These are phyloP conservation scores for Diabrotica undecimpunctata DNA, from an alignment of 1,140 invertebrate genomes.

Conservation along the genomic window DNA sequence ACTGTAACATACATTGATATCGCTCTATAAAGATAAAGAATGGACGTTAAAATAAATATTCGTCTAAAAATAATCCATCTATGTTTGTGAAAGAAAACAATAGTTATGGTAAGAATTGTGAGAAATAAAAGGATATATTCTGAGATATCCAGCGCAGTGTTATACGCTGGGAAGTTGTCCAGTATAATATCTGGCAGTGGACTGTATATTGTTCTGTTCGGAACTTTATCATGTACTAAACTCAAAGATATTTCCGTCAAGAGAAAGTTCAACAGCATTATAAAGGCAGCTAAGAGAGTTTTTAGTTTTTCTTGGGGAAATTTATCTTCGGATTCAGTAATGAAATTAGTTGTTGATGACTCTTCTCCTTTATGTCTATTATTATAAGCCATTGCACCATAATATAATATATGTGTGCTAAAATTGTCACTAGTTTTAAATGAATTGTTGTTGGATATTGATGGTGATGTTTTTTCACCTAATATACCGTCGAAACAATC, in stretches of 20 bases:
- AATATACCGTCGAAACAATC: too few species aligned
- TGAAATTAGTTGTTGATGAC: too few species aligned
- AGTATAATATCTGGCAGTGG: conserved; percentile 79
- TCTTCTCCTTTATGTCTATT: too few species aligned
- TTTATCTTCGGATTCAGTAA: neutral
- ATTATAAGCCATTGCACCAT: too few species aligned
- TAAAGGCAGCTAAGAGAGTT: conserved; percentile 53
- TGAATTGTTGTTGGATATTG: too few species aligned
- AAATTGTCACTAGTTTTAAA: too few species aligned
- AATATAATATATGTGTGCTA: too few species aligned
- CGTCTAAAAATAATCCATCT: conserved; percentile 80
- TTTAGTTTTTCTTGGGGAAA: neutral
- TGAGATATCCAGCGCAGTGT: conserved; percentile 78
- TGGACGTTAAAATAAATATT: conserved; percentile 75
- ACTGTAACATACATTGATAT: conserved; percentile 88
- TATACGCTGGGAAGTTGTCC: conserved; percentile 65
- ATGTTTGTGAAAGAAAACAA: conserved; percentile 80
- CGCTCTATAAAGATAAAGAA: conserved; percentile 82
- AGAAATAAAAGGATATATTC: conserved; percentile 82
- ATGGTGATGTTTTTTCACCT: too few species aligned
- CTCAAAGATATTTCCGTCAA: conserved; percentile 50
- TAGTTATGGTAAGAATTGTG: conserved; percentile 65
- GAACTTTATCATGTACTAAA: conserved; percentile 79
- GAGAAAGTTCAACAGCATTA: conserved; percentile 62
- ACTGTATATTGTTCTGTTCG: conserved; percentile 63